Percentiles rank a stretch among this genome's conserved stretches.
Evolutionary conservation across 2,113 vertebrate species (phyloP).

Genomic region (Miniopterus natalensis): DNA sequence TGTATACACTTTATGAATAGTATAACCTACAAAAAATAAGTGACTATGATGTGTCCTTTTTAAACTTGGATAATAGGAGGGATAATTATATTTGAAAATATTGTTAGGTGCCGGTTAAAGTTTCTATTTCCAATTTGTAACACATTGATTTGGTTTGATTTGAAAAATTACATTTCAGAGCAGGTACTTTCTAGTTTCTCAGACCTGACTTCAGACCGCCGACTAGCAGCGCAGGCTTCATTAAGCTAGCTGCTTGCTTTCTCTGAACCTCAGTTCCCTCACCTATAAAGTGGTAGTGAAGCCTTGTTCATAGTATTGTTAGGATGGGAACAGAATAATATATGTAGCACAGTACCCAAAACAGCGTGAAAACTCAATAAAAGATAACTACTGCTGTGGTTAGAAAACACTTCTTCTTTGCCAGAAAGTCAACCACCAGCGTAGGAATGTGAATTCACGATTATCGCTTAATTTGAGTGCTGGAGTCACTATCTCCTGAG

Average conservation of each 20-base stretch:
- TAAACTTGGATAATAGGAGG: background rate
- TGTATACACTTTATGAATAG: background rate
- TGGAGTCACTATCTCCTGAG: background rate
- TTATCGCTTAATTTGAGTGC: constrained; percentile 41
- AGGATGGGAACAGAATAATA: constrained; percentile 30
- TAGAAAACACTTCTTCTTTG: constrained; percentile 13
- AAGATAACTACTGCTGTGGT: background rate
- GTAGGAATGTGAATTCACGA: background rate
- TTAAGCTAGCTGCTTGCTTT: background rate
- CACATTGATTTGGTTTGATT: background rate
- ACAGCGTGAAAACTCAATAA: background rate
- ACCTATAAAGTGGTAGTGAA: background rate
- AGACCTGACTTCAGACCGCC: background rate
- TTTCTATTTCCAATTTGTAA: constrained; percentile 34
- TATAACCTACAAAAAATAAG: constrained; percentile 61
- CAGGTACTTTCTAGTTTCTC: background rate
- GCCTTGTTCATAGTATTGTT: background rate
- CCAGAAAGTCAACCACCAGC: background rate
- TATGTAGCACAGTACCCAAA: background rate
- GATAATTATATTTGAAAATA: constrained; percentile 27
- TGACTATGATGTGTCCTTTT: background rate
- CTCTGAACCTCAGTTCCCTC: background rate
- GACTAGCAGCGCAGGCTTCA: background rate
- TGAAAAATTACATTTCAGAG: background rate
- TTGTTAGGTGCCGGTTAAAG: background rate